These are phyloP conservation scores for Garra rufa DNA, from an alignment of 2,113 vertebrate genomes.

Conservation along the genomic window DNA sequence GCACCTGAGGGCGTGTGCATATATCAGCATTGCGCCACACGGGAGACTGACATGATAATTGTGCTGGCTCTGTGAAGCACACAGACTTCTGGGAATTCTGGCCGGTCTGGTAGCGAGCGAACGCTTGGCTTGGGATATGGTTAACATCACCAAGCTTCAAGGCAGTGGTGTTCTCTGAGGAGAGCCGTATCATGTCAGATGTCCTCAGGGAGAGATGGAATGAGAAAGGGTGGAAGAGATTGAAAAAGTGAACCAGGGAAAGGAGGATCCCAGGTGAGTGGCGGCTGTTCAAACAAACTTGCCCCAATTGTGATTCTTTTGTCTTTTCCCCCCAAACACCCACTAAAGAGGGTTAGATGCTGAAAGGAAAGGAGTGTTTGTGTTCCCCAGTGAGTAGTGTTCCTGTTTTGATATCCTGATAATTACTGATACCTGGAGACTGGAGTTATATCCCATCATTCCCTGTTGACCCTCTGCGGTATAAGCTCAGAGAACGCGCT, in stretches of 20 bases:
- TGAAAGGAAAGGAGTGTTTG: conserved; percentile 43
- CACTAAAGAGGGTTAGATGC: conserved; percentile 60
- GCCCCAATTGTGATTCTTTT: conserved; percentile 64
- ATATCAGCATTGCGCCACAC: conserved; percentile 87
- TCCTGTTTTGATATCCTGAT: conserved; percentile 63
- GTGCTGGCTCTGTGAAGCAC: conserved; percentile 85
- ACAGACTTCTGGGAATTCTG: conserved; percentile 86
- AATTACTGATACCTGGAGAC: conserved; percentile 60
- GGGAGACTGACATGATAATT: conserved; percentile 98
- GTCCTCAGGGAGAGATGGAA: conserved; percentile 79
- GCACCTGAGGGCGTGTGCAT: conserved; percentile 81
- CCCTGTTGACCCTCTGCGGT: conserved; percentile 23
- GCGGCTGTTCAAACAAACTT: conserved; percentile 70
- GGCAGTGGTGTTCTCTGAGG: conserved; percentile 87
- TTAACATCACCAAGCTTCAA: conserved; percentile 88
- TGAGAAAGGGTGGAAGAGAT: conserved; percentile 64
- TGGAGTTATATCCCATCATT: conserved; percentile 46
- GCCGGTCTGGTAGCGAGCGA: conserved; percentile 88
- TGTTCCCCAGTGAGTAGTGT: conserved; percentile 42
- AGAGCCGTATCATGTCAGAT: conserved; percentile 89
- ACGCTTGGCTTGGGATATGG: conserved; percentile 92
- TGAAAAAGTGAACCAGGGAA: conserved; percentile 64
- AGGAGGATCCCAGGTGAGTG: conserved; percentile 66
- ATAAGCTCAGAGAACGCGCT: conserved; percentile 27
- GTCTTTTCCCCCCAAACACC: conserved; percentile 59